Base-by-base conservation (phyloP, 1,140 invertebrate genomes). In the Nymphalis io region DNA sequence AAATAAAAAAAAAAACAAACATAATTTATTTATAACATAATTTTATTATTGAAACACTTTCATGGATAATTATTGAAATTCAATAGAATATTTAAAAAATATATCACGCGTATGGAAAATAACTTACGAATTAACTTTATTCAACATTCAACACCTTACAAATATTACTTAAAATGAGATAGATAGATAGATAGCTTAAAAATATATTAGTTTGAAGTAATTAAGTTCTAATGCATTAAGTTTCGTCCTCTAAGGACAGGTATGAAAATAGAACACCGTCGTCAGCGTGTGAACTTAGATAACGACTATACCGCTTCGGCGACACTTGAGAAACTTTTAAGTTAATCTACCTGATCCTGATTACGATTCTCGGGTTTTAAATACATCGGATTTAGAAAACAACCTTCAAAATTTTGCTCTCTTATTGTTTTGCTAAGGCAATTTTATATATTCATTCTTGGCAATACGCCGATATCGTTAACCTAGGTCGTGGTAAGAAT, bases 231-330 rank as follows among this genome's bases (percentile, higher is more conserved):
- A 55, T n/a, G 21, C 12, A 27, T 55, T 55, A 55, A 55, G 23
- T 23, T 55, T 27, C 21, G 11, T 53, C 21, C 23, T 27, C 42
- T 2, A 11, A 39, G 46, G 60, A 38, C 39, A 51, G n/a, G 46
- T 63, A 46, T 51, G 46, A 63, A 63, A 63, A 51, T 51, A 8
- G 48, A 51, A 63, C 48, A 51, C 27, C 51, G 51, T 55, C 10
- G 20, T 55, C 20, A 48, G 15, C 27, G 60, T 33, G 23, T 51
- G 27, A 39, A 51, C 46, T 63, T 10, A 55, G 44, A 63, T 63
- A 63, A 63, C 33, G 33, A 53, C n/a, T 63, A 21, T 53, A 38
- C 16, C 23, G 46, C 33, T 51, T 51, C 44, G 44, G 44, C 60
- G 44, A 53, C 46, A 51, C 60, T 62, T 20, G 21, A 61, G 21